Evolutionary conservation across 1,140 invertebrate genomes (phyloP).

Genomic region (Cydia amplana): DNA sequence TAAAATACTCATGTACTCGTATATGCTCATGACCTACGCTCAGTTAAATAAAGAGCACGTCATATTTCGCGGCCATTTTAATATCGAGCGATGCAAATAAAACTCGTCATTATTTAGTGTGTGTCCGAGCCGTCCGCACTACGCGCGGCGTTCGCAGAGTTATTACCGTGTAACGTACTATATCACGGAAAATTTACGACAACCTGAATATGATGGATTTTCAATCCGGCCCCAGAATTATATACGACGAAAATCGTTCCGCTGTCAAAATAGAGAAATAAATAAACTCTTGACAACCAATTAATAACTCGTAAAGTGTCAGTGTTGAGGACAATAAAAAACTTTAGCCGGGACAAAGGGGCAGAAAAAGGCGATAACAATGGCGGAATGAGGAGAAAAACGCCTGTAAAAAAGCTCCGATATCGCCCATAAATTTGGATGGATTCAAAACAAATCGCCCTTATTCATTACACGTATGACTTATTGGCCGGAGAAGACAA

Average conservation of each 20-base stretch:
- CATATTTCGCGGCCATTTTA: slow-evolving; percentile 69
- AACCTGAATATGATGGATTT: slow-evolving; percentile 79
- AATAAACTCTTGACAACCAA: slow-evolving; percentile 78
- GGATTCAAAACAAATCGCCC: slow-evolving; percentile 80
- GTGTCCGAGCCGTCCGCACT: slow-evolving; percentile 73
- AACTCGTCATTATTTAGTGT: slow-evolving; percentile 69
- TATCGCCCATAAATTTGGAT: slow-evolving; percentile 77
- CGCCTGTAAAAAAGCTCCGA: slow-evolving; percentile 75
- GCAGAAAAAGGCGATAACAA: slow-evolving; percentile 75
- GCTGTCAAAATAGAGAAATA: slow-evolving; percentile 78
- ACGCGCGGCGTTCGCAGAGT: slow-evolving; percentile 68
- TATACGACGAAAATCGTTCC: slow-evolving; percentile 72
- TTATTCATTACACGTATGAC: slow-evolving; percentile 80
- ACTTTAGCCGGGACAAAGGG: slow-evolving; percentile 66
- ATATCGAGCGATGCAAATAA: slow-evolving; percentile 53
- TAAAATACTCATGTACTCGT: not conserved
- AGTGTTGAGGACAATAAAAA: slow-evolving; percentile 74
- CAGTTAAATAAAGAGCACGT: slow-evolving; percentile 48
- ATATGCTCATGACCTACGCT: not conserved
- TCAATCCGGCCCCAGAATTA: slow-evolving; percentile 70
- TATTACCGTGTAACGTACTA: slow-evolving; percentile 76
- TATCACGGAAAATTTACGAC: slow-evolving; percentile 77
- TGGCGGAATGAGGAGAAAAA: slow-evolving; percentile 71
- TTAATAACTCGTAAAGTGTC: slow-evolving; percentile 80
- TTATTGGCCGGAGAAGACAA: slow-evolving; percentile 63